Evolutionary conservation across 2,113 vertebrate genomes (phyloP).

Genomic region (Chlorodrepanis virens): DNA sequence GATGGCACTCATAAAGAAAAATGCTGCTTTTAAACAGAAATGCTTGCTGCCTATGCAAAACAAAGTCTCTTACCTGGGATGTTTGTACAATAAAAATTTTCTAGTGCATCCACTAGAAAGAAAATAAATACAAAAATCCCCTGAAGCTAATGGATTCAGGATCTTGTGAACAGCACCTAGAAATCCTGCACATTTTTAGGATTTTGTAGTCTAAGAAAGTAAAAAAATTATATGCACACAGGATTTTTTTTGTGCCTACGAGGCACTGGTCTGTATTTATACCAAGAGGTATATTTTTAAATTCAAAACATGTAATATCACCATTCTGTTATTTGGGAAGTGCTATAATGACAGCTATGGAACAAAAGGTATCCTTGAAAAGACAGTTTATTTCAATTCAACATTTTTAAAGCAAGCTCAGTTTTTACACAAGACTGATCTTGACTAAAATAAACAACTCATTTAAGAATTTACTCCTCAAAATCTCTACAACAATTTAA

Average conservation of each 20-base stretch:
- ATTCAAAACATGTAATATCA: not conserved
- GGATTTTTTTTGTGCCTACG: not conserved
- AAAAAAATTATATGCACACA: not conserved
- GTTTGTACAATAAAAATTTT: not conserved
- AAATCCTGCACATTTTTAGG: not conserved
- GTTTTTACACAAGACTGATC: not conserved
- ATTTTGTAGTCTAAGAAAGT: not conserved
- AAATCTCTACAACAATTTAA: not conserved
- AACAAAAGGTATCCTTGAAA: not conserved
- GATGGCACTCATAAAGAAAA: not conserved
- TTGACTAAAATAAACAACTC: not conserved
- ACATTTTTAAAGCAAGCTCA: not conserved
- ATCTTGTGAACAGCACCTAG: not conserved
- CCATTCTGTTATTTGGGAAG: not conserved
- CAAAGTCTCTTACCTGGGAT: not conserved
- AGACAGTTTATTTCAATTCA: not conserved
- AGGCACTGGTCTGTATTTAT: not conserved
- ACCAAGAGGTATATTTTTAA: not conserved
- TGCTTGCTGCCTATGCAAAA: not conserved
- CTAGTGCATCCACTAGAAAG: not conserved
- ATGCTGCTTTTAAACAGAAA: not conserved
- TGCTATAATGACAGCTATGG: not conserved
- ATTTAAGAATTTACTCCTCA: not conserved
- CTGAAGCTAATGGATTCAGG: not conserved
- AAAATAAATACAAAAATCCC: not conserved